A percentile compares a stretch with the other conserved stretches of the same genome.
Evolutionary conservation across 2,113 vertebrate genomes (phyloP).

Genomic region (Marcusenius ussheri): DNA sequence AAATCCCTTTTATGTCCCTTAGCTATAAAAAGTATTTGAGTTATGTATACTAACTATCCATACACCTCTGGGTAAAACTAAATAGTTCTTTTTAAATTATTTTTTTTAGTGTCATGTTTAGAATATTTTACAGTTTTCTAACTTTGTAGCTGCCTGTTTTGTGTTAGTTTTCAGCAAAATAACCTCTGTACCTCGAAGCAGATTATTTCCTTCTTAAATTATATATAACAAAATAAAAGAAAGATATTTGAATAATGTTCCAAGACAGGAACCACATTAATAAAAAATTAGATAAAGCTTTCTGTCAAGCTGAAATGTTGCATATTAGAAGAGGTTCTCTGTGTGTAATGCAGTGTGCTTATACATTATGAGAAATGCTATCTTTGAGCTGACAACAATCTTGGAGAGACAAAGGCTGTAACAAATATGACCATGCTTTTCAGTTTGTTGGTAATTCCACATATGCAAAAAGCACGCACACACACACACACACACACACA

Average conservation of each 20-base stretch:
- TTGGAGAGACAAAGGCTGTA: background rate
- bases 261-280: background rate
- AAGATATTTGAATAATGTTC: background rate
- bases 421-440: background rate
- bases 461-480: background rate
- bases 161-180: background rate
- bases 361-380: background rate
- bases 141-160: background rate
- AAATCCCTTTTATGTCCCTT: background rate
- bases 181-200: background rate
- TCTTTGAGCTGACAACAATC: background rate
- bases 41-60: background rate
- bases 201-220: background rate
- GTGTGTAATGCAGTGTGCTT: background rate
- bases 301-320: background rate
- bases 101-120: background rate
- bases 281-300: background rate
- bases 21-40: background rate
- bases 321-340: background rate
- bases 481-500: background rate
- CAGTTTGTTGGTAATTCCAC: background rate
- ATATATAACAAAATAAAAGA: background rate
- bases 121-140: background rate
- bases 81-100: background rate
- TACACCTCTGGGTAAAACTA: background rate